A percentile compares a stretch with the other conserved stretches of the same genome.
Conservation (phyloP, 2,888 invertebrate genomes). For the Drepanosiphum platanoidis region DNA sequence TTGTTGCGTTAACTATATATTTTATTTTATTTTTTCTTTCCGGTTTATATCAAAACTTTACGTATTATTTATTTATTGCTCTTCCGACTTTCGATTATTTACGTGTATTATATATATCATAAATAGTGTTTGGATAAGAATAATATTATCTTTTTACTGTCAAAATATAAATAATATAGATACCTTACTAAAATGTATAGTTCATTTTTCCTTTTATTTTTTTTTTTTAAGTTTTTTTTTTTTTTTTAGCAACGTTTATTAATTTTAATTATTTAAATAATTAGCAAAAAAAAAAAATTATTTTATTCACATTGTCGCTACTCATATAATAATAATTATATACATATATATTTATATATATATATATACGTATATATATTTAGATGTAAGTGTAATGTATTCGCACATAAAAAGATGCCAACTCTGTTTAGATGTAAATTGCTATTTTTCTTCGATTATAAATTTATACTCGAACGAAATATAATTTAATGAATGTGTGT, state of each 20-base stretch:
- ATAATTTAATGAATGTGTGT: neutral
- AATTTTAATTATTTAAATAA: neutral
- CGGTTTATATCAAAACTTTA: constrained; percentile 9
- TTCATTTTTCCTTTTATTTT: neutral
- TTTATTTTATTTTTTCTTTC: constrained; percentile 15
- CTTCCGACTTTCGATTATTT: constrained; percentile 5
- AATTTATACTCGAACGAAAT: constrained; percentile 6
- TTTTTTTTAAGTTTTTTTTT: constrained; percentile 31
- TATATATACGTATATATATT: constrained; percentile 17
- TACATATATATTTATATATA: neutral
- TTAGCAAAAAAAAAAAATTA: constrained; percentile 18
- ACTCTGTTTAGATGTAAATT: constrained; percentile 33
- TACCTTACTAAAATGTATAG: neutral
- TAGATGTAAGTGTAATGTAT: constrained; percentile 26
- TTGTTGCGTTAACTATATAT: too few species aligned
- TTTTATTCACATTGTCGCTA: constrained; percentile 58
- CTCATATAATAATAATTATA: too few species aligned
- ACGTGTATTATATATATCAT: neutral
- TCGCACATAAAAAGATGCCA: constrained; percentile 49
- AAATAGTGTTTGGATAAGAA: neutral
- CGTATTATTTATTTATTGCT: constrained; percentile 1
- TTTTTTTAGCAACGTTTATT: constrained; percentile 27
- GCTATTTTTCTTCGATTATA: constrained; percentile 12
- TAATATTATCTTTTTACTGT: constrained; percentile 2
- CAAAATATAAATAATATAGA: neutral